These are phyloP conservation scores for Eubasilissa splendida DNA, from an alignment of 2,888 invertebrate species.

Conservation along the genomic window DNA sequence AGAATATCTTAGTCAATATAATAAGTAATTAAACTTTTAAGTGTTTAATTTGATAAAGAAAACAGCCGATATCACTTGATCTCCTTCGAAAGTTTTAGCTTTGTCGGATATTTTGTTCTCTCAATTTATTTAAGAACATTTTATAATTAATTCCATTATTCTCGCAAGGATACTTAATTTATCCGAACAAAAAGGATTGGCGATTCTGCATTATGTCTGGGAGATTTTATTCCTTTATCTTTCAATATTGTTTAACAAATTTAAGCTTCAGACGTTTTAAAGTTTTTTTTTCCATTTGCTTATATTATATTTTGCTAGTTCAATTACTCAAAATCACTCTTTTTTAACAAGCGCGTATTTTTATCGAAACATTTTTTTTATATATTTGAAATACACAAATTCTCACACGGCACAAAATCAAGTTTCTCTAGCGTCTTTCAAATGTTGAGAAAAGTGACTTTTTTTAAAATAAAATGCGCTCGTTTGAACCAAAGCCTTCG, in stretches of 20 bases:
- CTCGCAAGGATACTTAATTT: constrained; percentile 32
- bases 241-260: background rate
- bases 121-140: constrained; percentile 44
- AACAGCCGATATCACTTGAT: constrained; percentile 26
- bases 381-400: too few species aligned
- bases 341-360: too few species aligned
- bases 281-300: too few species aligned
- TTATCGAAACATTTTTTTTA: too few species aligned
- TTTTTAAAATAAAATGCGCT: too few species aligned
- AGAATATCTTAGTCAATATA: constrained; percentile 10
- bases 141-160: constrained; percentile 53
- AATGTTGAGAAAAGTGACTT: too few species aligned
- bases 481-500: too few species aligned
- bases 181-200: constrained; percentile 42
- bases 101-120: constrained; percentile 35
- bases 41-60: constrained; percentile 33
- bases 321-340: too few species aligned
- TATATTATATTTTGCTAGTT: too few species aligned
- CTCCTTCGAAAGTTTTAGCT: constrained; percentile 34
- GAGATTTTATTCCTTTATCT: constrained; percentile 16
- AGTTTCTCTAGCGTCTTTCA: too few species aligned
- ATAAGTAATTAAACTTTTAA: constrained; percentile 22
- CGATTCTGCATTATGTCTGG: background rate
- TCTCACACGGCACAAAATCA: too few species aligned
- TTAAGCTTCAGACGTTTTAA: too few species aligned